Percentiles rank a stretch among this genome's conserved stretches.
phyloP scores from a whole-genome alignment of 2,797 vertebrate genomes.

The Halcyon leucocephala region DNA sequence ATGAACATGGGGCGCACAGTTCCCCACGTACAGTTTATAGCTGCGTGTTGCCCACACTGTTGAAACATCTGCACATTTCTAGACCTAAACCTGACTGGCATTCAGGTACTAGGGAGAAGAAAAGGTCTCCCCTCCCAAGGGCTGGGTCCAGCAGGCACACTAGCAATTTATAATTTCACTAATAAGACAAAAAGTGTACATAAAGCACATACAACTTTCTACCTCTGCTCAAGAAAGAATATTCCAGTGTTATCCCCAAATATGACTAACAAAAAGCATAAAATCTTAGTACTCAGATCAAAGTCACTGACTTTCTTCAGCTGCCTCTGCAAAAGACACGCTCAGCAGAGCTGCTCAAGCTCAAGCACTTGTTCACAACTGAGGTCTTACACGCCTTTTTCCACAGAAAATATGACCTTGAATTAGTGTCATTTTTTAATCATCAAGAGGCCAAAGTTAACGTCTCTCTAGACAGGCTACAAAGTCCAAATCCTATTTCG shows the following conservation, averaged over 20 bases:
- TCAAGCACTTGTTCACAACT: background rate
- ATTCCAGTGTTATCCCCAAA: background rate
- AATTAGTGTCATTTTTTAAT: background rate
- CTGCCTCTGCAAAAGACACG: background rate
- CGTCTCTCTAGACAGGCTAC: background rate
- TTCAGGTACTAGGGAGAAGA: background rate
- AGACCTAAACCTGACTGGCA: background rate
- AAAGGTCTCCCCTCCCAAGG: background rate
- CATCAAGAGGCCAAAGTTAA: background rate
- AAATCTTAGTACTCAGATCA: background rate
- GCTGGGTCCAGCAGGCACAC: background rate
- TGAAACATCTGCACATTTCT: background rate
- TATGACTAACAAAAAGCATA: background rate
- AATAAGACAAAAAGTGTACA: background rate
- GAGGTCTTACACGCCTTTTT: background rate
- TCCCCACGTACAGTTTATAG: background rate
- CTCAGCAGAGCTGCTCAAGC: background rate
- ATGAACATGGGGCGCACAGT: background rate
- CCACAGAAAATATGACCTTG: background rate
- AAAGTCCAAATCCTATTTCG: background rate
- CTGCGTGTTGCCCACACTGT: background rate
- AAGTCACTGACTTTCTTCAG: background rate
- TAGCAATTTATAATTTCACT: background rate
- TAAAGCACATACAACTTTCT: fast-evolving
- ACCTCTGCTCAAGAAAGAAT: background rate